Percentiles rank a stretch among this genome's conserved stretches.
phyloP scores from a whole-genome alignment of 1,140 invertebrate genomes.

The Lordiphosa clarofinis region DNA sequence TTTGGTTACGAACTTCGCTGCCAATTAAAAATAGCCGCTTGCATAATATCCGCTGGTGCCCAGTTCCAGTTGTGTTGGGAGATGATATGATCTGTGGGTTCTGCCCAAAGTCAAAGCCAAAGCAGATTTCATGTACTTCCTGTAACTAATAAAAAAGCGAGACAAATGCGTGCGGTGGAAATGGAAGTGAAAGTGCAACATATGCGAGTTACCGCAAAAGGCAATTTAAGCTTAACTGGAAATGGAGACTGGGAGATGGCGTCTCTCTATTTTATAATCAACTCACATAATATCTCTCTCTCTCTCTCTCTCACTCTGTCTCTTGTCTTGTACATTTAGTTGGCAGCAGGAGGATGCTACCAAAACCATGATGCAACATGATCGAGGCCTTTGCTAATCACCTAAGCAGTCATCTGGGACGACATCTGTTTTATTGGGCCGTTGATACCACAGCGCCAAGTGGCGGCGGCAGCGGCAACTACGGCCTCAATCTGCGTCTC shows the following conservation, averaged over 20 bases:
- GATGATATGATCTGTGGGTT: constrained; percentile 5
- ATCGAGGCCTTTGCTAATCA: constrained; percentile 78
- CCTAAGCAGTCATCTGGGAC: constrained; percentile 78
- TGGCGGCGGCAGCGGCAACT: constrained; percentile 43
- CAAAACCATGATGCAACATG: constrained; percentile 55
- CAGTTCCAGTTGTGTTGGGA: constrained; percentile 18
- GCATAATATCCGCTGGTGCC: constrained; percentile 47
- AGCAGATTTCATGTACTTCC: constrained; percentile 44
- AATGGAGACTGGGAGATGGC: constrained; percentile 2
- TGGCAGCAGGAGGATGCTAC: constrained; percentile 18
- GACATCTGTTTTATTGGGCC: constrained; percentile 80
- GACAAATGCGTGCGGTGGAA: constrained; percentile 56
- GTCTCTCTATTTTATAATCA: neutral
- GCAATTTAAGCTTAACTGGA: constrained; percentile 21
- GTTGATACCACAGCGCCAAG: constrained; percentile 45
- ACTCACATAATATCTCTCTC: neutral
- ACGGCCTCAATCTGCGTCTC: constrained; percentile 81
- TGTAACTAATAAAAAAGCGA: constrained; percentile 45
- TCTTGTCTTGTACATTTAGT: constrained; percentile 12
- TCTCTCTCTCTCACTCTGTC: no score
- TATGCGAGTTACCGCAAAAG: constrained; percentile 17
- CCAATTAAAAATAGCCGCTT: constrained; percentile 59
- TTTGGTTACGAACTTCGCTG: constrained; percentile 61
- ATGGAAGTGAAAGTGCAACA: constrained; percentile 58
- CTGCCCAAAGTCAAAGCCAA: constrained; percentile 10